Evolutionary conservation across 2,797 vertebrate genomes (phyloP), one percentile per base, ranked within the genome.

Genomic region (Hoplostethus mediterraneus): DNA sequence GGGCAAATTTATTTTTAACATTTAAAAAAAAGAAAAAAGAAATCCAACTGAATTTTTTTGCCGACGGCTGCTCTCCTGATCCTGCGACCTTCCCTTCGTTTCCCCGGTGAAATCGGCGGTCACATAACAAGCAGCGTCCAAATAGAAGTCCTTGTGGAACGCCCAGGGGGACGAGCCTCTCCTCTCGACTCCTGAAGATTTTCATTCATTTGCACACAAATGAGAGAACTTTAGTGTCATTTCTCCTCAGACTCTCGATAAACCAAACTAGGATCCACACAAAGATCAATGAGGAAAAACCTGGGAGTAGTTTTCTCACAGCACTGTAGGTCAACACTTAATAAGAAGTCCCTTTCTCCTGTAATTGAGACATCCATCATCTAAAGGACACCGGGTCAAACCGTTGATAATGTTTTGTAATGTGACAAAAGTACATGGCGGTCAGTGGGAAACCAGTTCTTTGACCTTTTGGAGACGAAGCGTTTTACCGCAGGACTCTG

Each of bases 131-230:
- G 21, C 21, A 21, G 21, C 21, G 1, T 21, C 21, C 21, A 21
- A 21, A 21, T 21, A 21, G 21, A 21, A 21, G 21, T 21, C 21
- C 21, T 21, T 21, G 21, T 21, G 21, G 21, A 10, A 10, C 0
- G 16, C 21, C 49, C 10, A 36, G 49, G 30, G 21, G 21, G 21
- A 21, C 21, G 49, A 44, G 17, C 8, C 30, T 60, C 62, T 68
- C 33, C 33, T 33, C 6, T 33, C 6, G 33, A 33, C 33, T 33
- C 33, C 33, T 33, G 33, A 6, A 5, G 6, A 33, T 4, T 33
- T 4, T 6, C 4, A 5, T 3, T 5, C 38, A 87, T 84, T 73
- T 73, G 68, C 67, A 67, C 79, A 51, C 56, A 84, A 75, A 77
- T 81, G 53, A 62, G 70, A 63, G 44, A 21, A 75, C 36, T 56